Evolutionary conservation across 1,140 invertebrate species (phyloP), one percentile per base, ranked within the genome.

Genomic region (Brachionus sp.): DNA sequence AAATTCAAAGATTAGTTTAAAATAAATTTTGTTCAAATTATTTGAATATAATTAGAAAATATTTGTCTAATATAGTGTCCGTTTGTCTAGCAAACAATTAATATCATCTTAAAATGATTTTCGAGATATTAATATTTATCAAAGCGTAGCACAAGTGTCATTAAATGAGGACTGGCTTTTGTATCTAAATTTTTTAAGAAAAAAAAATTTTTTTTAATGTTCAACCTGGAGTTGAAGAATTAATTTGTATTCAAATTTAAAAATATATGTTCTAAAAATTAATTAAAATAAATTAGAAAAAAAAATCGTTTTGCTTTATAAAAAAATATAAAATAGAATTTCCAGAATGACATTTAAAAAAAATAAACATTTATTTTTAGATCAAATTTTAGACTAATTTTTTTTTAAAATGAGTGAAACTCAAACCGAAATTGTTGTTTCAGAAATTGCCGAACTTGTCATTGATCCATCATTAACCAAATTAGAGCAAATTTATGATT

Each of bases 401-500:
- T 70, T 37, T 37, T 19, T 37, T 16, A 70, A 70, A 70, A 70
- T 70, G 66, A 70, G 66, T 37, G 66, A 42, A 37, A 39, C 13
- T 9, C 29, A 70, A 70, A 70, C 33, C 33, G 66, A 70, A 29
- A 70, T 6, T 37, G 29, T 70, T 37, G 33, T n/a, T 37, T 35
- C 29, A 19, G 33, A 70, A 19, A 3, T 70, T 16, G 13, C 35
- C n/a, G 9, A 70, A n/a, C 33, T 70, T 4, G 4, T 33, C 1
- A 70, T 70, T 70, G 70, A 75, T 6, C 9, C 37, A 44, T 75
- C 70, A 3, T 44, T 80, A 23, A 80, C 33, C 23, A 39, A 80
- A 16, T 19, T 80, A 6, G 77, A 80, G 53, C 77, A 80, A 66
- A 57, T 57, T 25, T 80, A 80, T 16, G 77, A 66, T 19, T 33